Percentiles rank a stretch among this genome's conserved stretches.
Conservation (phyloP, 2,888 invertebrate species). For the Pseudococcus longispinus region DNA sequence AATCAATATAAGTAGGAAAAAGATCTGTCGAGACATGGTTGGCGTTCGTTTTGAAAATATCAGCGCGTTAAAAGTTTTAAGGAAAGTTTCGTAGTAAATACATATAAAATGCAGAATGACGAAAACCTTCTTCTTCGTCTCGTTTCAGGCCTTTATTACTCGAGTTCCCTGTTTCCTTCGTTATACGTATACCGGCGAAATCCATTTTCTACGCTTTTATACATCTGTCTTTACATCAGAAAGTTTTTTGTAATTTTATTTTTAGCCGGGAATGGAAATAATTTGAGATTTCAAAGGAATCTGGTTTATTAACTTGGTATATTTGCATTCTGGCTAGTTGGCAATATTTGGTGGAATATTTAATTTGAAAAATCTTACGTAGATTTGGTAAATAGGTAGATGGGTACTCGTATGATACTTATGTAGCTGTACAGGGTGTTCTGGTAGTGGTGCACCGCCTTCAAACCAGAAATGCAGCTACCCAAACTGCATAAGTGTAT, state of each 20-base stretch:
- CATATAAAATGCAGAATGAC: slow-evolving; percentile 35
- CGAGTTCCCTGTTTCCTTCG: not conserved
- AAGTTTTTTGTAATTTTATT: slow-evolving; percentile 13
- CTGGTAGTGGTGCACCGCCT: too few relatives aligned
- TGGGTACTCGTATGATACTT: not conserved
- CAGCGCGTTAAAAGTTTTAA: not conserved
- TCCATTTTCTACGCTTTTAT: slow-evolving; percentile 14
- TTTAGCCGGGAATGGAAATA: not conserved
- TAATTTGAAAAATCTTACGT: not conserved
- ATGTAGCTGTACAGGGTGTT: too few relatives aligned
- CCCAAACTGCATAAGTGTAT: too few relatives aligned
- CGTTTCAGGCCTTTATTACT: slow-evolving; percentile 34
- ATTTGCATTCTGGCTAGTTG: not conserved
- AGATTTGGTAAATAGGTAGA: not conserved
- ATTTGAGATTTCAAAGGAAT: slow-evolving; percentile 26
- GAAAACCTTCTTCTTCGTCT: slow-evolving; percentile 27
- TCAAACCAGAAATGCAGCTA: too few relatives aligned
- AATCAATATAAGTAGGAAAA: not conserved
- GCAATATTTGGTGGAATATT: not conserved
- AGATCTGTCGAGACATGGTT: not conserved
- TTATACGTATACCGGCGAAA: not conserved
- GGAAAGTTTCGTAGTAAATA: not conserved
- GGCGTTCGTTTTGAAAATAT: slow-evolving; percentile 22
- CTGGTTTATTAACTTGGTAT: slow-evolving; percentile 24
- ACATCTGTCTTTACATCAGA: not conserved